Percentiles rank a stretch among this genome's conserved stretches.
These are phyloP conservation scores for Acomys russatus DNA, from an alignment of 2,797 vertebrate genomes.

Conservation along the genomic window DNA sequence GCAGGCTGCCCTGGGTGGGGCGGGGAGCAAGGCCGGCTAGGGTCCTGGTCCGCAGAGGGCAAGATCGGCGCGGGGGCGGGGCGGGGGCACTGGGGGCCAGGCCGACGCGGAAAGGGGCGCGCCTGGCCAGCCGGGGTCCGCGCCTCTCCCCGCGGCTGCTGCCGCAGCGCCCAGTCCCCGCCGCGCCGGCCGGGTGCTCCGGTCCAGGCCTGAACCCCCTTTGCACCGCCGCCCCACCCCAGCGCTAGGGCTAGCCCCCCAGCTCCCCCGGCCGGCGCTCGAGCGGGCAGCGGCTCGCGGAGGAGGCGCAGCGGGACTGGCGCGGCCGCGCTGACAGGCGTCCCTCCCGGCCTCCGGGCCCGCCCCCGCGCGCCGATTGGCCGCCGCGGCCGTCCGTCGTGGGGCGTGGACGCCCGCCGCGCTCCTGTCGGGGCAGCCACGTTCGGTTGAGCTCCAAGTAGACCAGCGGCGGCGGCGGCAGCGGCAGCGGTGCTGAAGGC, in stretches of 20 bases:
- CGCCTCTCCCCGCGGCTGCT: conserved; percentile 46
- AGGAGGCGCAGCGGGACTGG: conserved; percentile 73
- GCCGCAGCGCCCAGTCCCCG: conserved; percentile 54
- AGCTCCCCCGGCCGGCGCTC: not conserved
- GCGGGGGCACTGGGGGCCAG: not conserved
- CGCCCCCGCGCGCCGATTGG: conserved; percentile 84
- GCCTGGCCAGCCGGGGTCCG: conserved; percentile 61
- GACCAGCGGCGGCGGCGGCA: conserved; percentile 84
- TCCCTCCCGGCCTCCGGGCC: conserved; percentile 69
- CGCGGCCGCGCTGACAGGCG: conserved; percentile 79
- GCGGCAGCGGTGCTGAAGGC: conserved; percentile 79
- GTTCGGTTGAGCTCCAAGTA: conserved; percentile 93
- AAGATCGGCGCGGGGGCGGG: conserved; percentile 1
- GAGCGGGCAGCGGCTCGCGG: conserved; percentile 30
- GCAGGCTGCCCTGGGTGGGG: not conserved
- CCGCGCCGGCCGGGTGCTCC: not conserved
- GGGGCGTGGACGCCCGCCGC: conserved; percentile 84
- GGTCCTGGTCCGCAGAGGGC: conserved; percentile 26
- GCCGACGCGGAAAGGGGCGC: conserved; percentile 11
- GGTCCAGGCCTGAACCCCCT: not conserved
- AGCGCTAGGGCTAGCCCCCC: conserved; percentile 48
- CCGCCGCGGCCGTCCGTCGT: conserved; percentile 78
- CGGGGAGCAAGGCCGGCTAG: conserved; percentile 28
- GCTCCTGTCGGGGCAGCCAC: conserved; percentile 88
- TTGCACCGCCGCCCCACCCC: not conserved